These are phyloP conservation scores for Sisor rabdophorus DNA, from an alignment of 2,113 vertebrate genomes.

Conservation along the genomic window DNA sequence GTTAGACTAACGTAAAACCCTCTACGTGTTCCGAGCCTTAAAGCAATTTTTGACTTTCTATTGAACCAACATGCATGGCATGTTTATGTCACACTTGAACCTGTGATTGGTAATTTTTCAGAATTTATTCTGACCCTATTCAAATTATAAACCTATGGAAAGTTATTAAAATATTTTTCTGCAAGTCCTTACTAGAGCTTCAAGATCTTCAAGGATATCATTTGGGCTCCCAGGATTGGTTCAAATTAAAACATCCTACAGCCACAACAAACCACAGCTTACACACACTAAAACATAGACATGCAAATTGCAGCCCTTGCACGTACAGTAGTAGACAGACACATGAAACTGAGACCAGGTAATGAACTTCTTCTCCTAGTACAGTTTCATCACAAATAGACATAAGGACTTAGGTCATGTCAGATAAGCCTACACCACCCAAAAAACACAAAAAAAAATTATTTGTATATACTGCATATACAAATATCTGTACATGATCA, in stretches of 20 bases:
- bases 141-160: not conserved
- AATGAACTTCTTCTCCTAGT: constrained; percentile 19
- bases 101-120: not conserved
- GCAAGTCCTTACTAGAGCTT: not conserved
- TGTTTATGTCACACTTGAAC: not conserved
- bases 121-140: not conserved
- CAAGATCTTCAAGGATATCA: constrained; percentile 36
- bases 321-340: constrained; percentile 45
- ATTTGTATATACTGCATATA: constrained; percentile 45
- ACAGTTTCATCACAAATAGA: not conserved
- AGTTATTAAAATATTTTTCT: not conserved
- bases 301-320: constrained; percentile 61
- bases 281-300: constrained; percentile 60
- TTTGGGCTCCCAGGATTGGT: not conserved
- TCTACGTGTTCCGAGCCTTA: not conserved
- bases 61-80: constrained; percentile 4
- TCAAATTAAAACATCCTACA: constrained; percentile 31
- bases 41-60: constrained; percentile 1
- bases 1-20: not conserved
- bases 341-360: constrained; percentile 51
- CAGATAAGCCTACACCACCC: constrained; percentile 51
- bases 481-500: constrained; percentile 36
- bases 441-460: constrained; percentile 46
- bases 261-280: constrained; percentile 33
- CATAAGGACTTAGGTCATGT: constrained; percentile 39